A percentile compares a stretch with the other conserved stretches of the same genome.
Conservation (phyloP, 2,888 invertebrate genomes). For the Drosophila affinis region DNA sequence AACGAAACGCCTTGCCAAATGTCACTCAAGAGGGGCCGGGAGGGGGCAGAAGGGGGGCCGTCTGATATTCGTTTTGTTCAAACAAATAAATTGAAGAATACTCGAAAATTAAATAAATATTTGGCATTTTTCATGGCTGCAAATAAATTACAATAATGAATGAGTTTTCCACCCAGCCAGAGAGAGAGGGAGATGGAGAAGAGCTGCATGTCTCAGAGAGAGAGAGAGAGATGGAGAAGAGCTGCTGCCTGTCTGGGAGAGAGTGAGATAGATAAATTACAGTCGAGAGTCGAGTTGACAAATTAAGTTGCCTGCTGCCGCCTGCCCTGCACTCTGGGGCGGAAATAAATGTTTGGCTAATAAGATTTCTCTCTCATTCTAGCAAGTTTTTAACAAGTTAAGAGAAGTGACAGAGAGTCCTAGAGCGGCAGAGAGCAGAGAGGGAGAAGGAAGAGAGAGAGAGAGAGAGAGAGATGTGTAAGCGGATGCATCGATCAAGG, state of each 20-base stretch:
- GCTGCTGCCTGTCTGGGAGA: not conserved
- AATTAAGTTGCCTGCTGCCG: conserved; percentile 73
- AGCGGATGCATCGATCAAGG: too few species aligned
- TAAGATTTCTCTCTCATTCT: conserved; percentile 51
- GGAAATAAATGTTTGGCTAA: conserved; percentile 40
- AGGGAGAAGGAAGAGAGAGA: not conserved
- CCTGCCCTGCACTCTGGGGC: conserved; percentile 14
- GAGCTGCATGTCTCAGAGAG: conserved; percentile 1
- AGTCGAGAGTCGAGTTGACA: conserved; percentile 72
- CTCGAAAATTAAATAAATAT: conserved; percentile 79
- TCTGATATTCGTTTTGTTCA: conserved; percentile 62
- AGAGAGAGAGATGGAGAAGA: conserved; percentile 56
- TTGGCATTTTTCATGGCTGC: conserved; percentile 70
- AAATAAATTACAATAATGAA: conserved; percentile 80
- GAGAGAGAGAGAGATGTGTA: too few species aligned
- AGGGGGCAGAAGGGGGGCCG: conserved; percentile 8
- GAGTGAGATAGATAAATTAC: conserved; percentile 72
- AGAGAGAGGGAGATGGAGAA: not conserved
- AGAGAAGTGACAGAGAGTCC: conserved; percentile 3
- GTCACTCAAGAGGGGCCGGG: conserved; percentile 60
- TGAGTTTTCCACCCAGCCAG: conserved; percentile 45
- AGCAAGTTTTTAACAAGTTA: conserved; percentile 22
- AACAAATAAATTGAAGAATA: conserved; percentile 79
- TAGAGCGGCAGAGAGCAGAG: not conserved
- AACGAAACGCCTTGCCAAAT: conserved; percentile 76